These are phyloP conservation scores for Leptatherina wallacei DNA, from an alignment of 2,797 vertebrate genomes.

Conservation along the genomic window DNA sequence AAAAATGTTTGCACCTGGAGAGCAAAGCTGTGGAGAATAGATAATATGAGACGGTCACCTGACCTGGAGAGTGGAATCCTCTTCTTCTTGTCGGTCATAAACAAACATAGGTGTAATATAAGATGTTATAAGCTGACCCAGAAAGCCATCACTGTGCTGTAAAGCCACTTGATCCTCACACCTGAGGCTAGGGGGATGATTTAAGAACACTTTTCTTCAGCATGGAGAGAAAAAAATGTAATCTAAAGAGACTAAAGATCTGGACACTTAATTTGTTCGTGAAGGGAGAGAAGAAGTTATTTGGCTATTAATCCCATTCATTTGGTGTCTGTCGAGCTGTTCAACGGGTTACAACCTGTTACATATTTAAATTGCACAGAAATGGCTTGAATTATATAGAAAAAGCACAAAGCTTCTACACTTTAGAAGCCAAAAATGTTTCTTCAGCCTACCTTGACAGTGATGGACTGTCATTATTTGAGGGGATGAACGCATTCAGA, in stretches of 20 bases:
- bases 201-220: constrained; percentile 29
- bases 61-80: not conserved
- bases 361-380: not conserved
- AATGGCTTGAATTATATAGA: not conserved
- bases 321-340: not conserved
- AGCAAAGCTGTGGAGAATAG: constrained; percentile 3
- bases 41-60: not conserved
- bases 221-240: not conserved
- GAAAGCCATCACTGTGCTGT: constrained; percentile 24
- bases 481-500: not conserved
- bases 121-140: constrained; percentile 26
- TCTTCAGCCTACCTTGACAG: not conserved
- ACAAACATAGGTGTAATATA: constrained; percentile 18
- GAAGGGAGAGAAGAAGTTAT: not conserved
- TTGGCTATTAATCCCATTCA: constrained; percentile 20
- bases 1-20: constrained; percentile 4
- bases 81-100: not conserved
- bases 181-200: constrained; percentile 42
- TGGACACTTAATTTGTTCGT: constrained; percentile 28
- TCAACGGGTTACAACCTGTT: not conserved
- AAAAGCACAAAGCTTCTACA: not conserved
- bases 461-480: constrained; percentile 24
- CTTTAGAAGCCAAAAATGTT: not conserved
- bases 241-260: not conserved
- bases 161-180: constrained; percentile 47